These are phyloP conservation scores for Drosophila willistoni DNA, from an alignment of 1,140 invertebrate genomes.

Conservation along the genomic window DNA sequence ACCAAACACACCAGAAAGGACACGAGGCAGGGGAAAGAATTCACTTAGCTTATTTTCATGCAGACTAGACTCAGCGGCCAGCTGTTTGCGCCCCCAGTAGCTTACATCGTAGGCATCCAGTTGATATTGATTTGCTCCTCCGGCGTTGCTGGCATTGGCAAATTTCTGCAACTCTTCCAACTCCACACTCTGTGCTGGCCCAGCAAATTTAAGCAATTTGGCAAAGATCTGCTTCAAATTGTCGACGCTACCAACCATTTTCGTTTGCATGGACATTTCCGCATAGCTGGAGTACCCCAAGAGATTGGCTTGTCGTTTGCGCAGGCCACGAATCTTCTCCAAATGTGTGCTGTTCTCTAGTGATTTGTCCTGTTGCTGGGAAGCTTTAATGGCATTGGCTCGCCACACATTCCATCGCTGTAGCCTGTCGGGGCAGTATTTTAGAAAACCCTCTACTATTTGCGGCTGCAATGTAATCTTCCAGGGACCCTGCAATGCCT, in stretches of 20 bases:
- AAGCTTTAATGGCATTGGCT: constrained; percentile 89
- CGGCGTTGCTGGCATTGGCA: constrained; percentile 89
- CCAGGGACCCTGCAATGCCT: constrained; percentile 90
- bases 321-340: constrained; percentile 89
- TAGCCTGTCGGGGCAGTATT: constrained; percentile 91
- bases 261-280: constrained; percentile 96
- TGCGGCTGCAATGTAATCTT: constrained; percentile 89
- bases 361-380: constrained; percentile 86
- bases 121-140: constrained; percentile 78
- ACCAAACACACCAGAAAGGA: constrained; percentile 90
- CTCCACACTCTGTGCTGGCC: constrained; percentile 90
- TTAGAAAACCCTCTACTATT: constrained; percentile 89
- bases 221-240: constrained; percentile 90
- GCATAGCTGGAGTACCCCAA: constrained; percentile 92
- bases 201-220: constrained; percentile 87
- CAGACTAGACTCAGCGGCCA: constrained; percentile 86
- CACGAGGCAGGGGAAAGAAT: constrained; percentile 92
- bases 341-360: constrained; percentile 89
- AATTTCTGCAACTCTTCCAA: constrained; percentile 89
- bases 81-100: constrained; percentile 92
- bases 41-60: constrained; percentile 89
- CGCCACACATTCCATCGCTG: constrained; percentile 93
- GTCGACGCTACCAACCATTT: constrained; percentile 94
- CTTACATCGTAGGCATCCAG: constrained; percentile 93
- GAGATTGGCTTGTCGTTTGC: constrained; percentile 88